Percentiles rank a stretch among this genome's conserved stretches.
Evolutionary conservation across 1,140 invertebrate genomes (phyloP).

Genomic region (Rhagoletis zephyria): DNA sequence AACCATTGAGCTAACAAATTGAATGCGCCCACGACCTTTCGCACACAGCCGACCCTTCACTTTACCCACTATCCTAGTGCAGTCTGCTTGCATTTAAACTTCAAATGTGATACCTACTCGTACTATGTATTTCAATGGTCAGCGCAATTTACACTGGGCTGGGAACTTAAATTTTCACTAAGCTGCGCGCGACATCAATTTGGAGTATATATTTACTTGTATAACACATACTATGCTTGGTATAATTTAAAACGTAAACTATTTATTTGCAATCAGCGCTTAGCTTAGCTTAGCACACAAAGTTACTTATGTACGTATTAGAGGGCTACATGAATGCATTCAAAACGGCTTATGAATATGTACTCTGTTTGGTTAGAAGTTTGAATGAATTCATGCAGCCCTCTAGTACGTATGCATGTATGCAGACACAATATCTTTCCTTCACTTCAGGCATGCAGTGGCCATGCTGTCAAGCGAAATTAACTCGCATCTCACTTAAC

Average conservation of each 20-base stretch:
- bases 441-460: neutral
- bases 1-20: neutral
- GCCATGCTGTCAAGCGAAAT: conserved; percentile 16
- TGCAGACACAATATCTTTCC: neutral
- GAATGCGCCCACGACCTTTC: conserved; percentile 8
- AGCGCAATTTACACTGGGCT: neutral
- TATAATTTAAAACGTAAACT: too few species aligned
- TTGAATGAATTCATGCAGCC: too few species aligned
- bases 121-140: neutral
- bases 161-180: conserved; percentile 23
- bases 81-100: neutral
- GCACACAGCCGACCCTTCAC: neutral
- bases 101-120: neutral
- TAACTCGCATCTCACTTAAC: conserved; percentile 20
- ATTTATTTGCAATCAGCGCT: too few species aligned
- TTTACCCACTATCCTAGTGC: neutral
- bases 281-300: too few species aligned
- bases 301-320: too few species aligned
- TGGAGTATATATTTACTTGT: neutral
- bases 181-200: neutral
- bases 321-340: too few species aligned
- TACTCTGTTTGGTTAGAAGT: too few species aligned
- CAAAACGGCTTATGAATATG: too few species aligned
- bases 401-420: too few species aligned
- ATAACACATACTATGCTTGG: neutral